A percentile compares a stretch with the other conserved stretches of the same genome.
Conservation (phyloP, 2,797 vertebrate species). For the Sitta carolinensis region DNA sequence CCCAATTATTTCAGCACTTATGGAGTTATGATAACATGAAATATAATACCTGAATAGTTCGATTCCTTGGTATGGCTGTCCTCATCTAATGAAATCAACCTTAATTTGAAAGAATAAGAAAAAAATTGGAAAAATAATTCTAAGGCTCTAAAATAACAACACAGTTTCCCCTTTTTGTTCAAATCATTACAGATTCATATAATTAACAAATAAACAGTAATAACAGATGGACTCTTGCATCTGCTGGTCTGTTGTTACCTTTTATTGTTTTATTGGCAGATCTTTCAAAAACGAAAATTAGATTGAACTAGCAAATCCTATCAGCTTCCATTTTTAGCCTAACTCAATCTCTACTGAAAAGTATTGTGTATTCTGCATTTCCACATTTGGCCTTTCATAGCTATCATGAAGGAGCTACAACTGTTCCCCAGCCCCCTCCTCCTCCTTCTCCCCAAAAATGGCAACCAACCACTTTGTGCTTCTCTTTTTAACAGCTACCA, state of each 20-base stretch:
- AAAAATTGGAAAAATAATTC: background rate
- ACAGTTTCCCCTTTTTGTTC: background rate
- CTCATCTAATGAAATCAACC: slow-evolving; percentile 87
- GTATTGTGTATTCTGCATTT: background rate
- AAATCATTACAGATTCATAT: background rate
- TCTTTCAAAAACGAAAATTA: background rate
- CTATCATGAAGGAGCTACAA: background rate
- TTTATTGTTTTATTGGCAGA: background rate
- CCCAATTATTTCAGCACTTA: background rate
- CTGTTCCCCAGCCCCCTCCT: background rate
- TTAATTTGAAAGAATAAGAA: slow-evolving; percentile 69
- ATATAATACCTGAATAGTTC: slow-evolving; percentile 78
- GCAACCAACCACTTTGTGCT: background rate
- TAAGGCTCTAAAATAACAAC: background rate
- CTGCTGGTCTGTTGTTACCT: background rate
- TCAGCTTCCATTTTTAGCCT: background rate
- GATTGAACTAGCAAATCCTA: background rate
- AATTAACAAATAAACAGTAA: background rate
- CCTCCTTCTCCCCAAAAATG: background rate
- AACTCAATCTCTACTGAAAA: background rate
- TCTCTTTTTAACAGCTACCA: background rate
- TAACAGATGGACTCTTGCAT: background rate
- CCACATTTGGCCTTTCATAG: background rate
- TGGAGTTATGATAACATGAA: background rate
- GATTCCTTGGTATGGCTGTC: slow-evolving; percentile 76